phyloP scores from a whole-genome alignment of 1,140 invertebrate species.

The Scaptomyza pallida region DNA sequence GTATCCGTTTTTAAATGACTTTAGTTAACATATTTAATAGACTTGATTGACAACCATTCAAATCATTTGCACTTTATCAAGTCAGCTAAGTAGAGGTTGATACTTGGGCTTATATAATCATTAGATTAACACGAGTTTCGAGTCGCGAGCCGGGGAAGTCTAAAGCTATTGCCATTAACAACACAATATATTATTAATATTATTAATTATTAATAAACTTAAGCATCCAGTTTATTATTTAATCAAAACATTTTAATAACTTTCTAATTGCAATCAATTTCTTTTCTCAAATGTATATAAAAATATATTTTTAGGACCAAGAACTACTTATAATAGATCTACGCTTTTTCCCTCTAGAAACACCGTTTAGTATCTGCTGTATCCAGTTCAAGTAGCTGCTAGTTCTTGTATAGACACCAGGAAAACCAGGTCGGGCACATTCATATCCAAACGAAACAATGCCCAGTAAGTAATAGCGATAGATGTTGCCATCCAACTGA shows the following conservation, averaged over 20 bases:
- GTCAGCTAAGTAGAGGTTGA: too few species aligned
- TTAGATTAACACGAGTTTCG: too few species aligned
- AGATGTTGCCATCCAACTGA: constrained; percentile 57
- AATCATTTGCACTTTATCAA: background rate
- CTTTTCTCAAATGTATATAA: too few species aligned
- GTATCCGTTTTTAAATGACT: background rate
- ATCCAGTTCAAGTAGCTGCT: constrained; percentile 84
- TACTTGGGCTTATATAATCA: background rate
- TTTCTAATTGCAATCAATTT: background rate
- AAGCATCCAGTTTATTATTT: background rate
- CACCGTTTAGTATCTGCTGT: constrained; percentile 41
- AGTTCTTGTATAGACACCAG: constrained; percentile 88
- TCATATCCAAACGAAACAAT: constrained; percentile 89
- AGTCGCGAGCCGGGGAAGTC: too few species aligned
- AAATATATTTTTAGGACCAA: too few species aligned
- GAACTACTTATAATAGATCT: background rate
- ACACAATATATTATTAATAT: too few species aligned
- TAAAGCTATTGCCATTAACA: too few species aligned
- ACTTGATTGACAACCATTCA: background rate
- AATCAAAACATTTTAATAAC: too few species aligned
- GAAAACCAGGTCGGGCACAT: constrained; percentile 88
- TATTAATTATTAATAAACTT: background rate
- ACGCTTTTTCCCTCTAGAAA: constrained; percentile 20
- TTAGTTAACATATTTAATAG: too few species aligned
- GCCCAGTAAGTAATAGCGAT: constrained; percentile 86